phyloP scores from a whole-genome alignment of 2,888 invertebrate genomes.

The Gasteruption jaculator region DNA sequence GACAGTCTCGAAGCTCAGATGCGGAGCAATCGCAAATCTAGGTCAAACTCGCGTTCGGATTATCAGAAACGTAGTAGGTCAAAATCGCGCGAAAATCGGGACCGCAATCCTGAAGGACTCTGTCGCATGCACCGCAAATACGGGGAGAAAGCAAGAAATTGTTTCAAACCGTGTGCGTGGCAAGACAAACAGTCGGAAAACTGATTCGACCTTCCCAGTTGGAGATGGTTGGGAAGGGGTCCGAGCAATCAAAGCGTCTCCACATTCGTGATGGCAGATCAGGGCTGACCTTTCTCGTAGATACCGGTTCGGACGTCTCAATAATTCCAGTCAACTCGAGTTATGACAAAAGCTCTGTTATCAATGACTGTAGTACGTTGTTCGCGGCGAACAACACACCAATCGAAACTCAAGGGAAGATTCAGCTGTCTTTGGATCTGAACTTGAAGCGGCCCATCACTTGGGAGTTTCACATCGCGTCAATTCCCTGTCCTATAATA shows the following conservation, averaged over 20 bases:
- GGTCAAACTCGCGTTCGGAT: too few relatives aligned
- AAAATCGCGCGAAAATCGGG: not conserved
- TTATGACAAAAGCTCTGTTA: not conserved
- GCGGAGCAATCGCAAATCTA: too few relatives aligned
- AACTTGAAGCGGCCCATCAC: constrained; percentile 19
- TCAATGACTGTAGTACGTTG: not conserved
- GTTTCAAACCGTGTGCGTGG: constrained; percentile 15
- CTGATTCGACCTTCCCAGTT: not conserved
- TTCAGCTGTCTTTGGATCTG: constrained; percentile 15
- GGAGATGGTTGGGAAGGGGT: constrained; percentile 5
- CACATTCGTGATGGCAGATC: constrained; percentile 2
- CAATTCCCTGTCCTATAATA: constrained; percentile 17
- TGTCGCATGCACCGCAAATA: not conserved
- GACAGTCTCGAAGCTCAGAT: too few relatives aligned
- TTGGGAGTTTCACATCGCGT: constrained; percentile 22
- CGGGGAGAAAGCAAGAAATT: constrained; percentile 6
- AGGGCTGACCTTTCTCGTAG: not conserved
- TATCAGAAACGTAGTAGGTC: not conserved
- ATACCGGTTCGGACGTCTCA: constrained; percentile 4
- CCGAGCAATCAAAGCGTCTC: constrained; percentile 9
- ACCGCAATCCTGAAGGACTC: not conserved
- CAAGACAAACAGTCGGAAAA: constrained; percentile 1
- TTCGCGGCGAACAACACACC: constrained; percentile 19
- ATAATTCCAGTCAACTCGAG: constrained; percentile 3
- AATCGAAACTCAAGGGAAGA: constrained; percentile 22